Percentiles rank a stretch among this genome's conserved stretches.
Conservation (phyloP, 2,113 vertebrate species). For the Strix aluco region DNA sequence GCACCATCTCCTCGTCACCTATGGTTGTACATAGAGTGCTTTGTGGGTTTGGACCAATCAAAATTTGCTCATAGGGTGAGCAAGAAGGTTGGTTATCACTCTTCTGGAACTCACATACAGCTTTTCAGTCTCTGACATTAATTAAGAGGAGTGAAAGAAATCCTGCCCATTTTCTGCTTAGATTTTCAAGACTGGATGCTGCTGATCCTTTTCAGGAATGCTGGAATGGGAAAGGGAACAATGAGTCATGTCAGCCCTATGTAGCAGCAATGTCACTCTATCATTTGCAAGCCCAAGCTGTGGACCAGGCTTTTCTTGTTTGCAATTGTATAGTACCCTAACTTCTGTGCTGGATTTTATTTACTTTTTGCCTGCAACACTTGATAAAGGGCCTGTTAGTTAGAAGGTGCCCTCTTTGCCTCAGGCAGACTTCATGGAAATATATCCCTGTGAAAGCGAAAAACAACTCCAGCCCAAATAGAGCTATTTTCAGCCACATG, state of each 20-base stretch:
- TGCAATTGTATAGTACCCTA: background rate
- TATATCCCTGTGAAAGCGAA: background rate
- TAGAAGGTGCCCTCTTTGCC: background rate
- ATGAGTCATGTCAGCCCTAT: background rate
- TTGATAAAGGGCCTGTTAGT: background rate
- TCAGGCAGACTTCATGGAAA: background rate
- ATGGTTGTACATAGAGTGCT: background rate
- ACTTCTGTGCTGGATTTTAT: background rate
- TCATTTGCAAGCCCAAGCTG: background rate
- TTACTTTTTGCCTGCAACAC: background rate
- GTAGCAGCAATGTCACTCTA: background rate
- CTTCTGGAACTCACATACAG: background rate
- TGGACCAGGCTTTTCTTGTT: background rate
- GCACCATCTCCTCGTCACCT: background rate
- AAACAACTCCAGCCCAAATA: accelerated
- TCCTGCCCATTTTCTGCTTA: background rate
- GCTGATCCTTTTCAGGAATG: background rate
- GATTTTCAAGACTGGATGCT: background rate
- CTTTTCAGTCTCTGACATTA: background rate
- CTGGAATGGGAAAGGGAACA: background rate
- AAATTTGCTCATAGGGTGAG: background rate
- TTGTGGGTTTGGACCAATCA: background rate
- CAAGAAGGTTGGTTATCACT: background rate
- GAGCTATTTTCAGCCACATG: background rate
- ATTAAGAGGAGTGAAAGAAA: background rate